Evolutionary conservation across 2,888 invertebrate species (phyloP).

Genomic region (Tenthredo distinguenda): DNA sequence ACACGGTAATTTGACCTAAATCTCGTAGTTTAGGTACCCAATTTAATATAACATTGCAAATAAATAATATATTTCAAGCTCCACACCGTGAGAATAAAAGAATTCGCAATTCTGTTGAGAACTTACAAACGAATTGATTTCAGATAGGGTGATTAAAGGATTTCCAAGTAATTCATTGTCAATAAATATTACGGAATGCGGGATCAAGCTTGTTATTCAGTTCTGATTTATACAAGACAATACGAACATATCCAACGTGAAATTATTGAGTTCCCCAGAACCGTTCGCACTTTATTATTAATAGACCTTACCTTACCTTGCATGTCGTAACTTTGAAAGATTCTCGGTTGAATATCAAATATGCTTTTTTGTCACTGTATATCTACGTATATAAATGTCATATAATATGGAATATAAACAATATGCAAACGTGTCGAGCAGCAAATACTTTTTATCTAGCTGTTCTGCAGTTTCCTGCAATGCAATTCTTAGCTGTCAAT

Average conservation of each 20-base stretch:
- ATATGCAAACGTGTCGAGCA: neutral
- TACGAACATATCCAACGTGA: neutral
- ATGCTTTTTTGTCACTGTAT: neutral
- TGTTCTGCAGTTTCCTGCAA: neutral
- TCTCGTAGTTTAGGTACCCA: neutral
- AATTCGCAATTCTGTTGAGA: neutral
- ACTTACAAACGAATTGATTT: neutral
- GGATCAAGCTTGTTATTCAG: neutral
- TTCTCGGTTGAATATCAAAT: neutral
- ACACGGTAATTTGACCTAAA: constrained; percentile 24
- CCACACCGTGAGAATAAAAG: neutral
- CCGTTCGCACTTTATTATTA: neutral
- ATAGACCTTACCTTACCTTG: neutral
- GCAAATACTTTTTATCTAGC: neutral
- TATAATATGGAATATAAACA: neutral
- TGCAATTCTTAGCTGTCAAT: neutral
- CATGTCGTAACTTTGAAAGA: neutral
- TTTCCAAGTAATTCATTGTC: neutral
- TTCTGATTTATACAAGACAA: neutral
- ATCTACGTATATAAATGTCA: neutral
- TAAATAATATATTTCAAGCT: neutral
- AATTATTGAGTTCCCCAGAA: neutral
- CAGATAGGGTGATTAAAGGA: neutral
- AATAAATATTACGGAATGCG: neutral
- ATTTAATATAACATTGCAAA: neutral